Percentiles rank a stretch among this genome's conserved stretches.
Evolutionary conservation across 2,888 invertebrate species (phyloP).

Genomic region (Eledona agricola): DNA sequence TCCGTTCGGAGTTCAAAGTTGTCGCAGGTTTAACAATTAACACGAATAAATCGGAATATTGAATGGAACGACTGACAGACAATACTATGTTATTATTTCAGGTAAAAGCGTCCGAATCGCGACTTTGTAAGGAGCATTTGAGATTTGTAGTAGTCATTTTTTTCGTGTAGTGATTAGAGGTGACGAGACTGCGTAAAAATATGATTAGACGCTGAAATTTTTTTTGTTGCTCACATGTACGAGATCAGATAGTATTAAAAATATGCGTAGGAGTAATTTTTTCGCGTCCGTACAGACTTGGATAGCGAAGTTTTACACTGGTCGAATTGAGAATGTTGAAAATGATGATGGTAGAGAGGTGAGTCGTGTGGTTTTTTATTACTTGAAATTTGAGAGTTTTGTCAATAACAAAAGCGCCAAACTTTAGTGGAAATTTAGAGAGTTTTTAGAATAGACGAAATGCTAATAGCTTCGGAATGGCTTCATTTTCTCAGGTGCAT

Average conservation of each 20-base stretch:
- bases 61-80: slow-evolving; percentile 2
- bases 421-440: too few relatives aligned
- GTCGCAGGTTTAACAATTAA: slow-evolving; percentile 13
- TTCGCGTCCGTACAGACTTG: slow-evolving; percentile 18
- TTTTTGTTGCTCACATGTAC: neutral
- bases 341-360: slow-evolving; percentile 26
- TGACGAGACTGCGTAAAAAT: too few relatives aligned
- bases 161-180: too few relatives aligned
- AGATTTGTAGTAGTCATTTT: too few relatives aligned
- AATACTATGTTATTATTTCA: slow-evolving; percentile 1
- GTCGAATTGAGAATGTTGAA: slow-evolving; percentile 14
- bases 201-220: too few relatives aligned
- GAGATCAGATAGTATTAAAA: slow-evolving; percentile 4
- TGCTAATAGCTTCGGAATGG: slow-evolving; percentile 14
- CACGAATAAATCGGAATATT: slow-evolving; percentile 10
- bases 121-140: too few relatives aligned
- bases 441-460: too few relatives aligned
- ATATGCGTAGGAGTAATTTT: slow-evolving; percentile 20
- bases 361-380: slow-evolving; percentile 25
- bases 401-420: slow-evolving; percentile 5
- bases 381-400: slow-evolving; percentile 2
- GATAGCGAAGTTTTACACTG: slow-evolving; percentile 17
- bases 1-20: slow-evolving; percentile 11
- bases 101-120: slow-evolving; percentile 2
- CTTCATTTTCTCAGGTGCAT: slow-evolving; percentile 11